A percentile compares a stretch with the other conserved stretches of the same genome.
phyloP scores from a whole-genome alignment of 1,140 invertebrate species.

The Listronotus bonariensis region DNA sequence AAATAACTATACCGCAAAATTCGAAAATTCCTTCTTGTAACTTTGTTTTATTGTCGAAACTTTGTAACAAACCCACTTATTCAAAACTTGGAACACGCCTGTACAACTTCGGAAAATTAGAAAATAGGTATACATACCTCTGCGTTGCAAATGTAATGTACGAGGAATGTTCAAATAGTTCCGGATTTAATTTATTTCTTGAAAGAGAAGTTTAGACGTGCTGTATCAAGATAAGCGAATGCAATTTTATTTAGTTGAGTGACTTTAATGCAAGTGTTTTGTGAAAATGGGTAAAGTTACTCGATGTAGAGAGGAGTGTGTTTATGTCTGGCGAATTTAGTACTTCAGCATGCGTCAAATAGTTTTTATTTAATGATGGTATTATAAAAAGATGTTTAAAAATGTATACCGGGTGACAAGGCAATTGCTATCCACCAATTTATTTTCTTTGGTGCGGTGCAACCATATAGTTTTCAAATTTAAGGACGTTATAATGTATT shows the following conservation, averaged over 20 bases:
- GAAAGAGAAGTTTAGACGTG: slow-evolving; percentile 14
- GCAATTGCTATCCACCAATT: no score
- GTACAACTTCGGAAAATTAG: slow-evolving; percentile 24
- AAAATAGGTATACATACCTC: slow-evolving; percentile 33
- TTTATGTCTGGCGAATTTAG: no score
- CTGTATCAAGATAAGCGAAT: background rate
- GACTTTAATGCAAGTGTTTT: background rate
- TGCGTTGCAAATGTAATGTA: slow-evolving; percentile 20
- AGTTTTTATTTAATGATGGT: no score
- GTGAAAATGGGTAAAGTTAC: no score
- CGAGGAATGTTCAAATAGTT: slow-evolving; percentile 31
- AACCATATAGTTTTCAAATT: no score
- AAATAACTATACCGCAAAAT: slow-evolving; percentile 25
- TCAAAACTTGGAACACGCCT: slow-evolving; percentile 27
- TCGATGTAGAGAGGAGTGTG: no score
- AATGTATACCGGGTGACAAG: no score
- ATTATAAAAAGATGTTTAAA: no score
- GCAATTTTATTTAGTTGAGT: slow-evolving; percentile 15
- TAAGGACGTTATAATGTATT: no score
- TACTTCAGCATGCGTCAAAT: no score
- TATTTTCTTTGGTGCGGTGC: no score
- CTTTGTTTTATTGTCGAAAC: slow-evolving; percentile 28
- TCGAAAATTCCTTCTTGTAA: slow-evolving; percentile 27
- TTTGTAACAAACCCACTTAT: slow-evolving; percentile 33
- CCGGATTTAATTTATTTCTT: slow-evolving; percentile 28